Conservation (phyloP, 30 jellyfish, hydroid and myxozoan species). For the Turritopsis rubra region DNA sequence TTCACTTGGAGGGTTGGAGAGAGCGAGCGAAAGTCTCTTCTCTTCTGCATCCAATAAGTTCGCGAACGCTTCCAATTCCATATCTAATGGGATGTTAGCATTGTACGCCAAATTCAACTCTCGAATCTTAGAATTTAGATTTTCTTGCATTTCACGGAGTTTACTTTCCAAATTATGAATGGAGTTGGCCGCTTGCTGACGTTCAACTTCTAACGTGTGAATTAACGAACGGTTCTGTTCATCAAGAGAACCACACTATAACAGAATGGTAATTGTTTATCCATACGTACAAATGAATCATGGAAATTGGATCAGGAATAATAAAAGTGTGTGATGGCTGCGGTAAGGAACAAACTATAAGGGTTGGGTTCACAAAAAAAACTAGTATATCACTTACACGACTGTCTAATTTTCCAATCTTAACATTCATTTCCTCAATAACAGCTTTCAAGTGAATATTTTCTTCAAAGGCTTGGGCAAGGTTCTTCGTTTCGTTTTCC, state of each 20-base stretch:
- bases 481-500: constrained; percentile 66
- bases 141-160: constrained; percentile 57
- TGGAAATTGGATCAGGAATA: too few species aligned
- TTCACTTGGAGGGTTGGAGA: constrained; percentile 52
- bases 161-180: constrained; percentile 57
- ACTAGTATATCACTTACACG: too few species aligned
- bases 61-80: constrained; percentile 83
- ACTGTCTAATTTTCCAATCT: constrained; percentile 54
- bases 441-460: constrained; percentile 75
- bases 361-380: too few species aligned
- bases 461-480: constrained; percentile 61
- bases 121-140: constrained; percentile 47
- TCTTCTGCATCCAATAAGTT: constrained; percentile 69
- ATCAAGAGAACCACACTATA: constrained; percentile 61
- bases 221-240: constrained; percentile 62
- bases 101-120: constrained; percentile 69
- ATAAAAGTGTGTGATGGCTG: too few species aligned
- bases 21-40: constrained; percentile 51
- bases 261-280: background rate
- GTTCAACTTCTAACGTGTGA: constrained; percentile 75
- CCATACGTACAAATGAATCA: background rate
- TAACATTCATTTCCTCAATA: constrained; percentile 70
- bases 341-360: too few species aligned
- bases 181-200: constrained; percentile 69
- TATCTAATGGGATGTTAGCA: constrained; percentile 59